Base-by-base conservation (phyloP, 2,797 vertebrate genomes). In the Ambastaia sidthimunki region DNA sequence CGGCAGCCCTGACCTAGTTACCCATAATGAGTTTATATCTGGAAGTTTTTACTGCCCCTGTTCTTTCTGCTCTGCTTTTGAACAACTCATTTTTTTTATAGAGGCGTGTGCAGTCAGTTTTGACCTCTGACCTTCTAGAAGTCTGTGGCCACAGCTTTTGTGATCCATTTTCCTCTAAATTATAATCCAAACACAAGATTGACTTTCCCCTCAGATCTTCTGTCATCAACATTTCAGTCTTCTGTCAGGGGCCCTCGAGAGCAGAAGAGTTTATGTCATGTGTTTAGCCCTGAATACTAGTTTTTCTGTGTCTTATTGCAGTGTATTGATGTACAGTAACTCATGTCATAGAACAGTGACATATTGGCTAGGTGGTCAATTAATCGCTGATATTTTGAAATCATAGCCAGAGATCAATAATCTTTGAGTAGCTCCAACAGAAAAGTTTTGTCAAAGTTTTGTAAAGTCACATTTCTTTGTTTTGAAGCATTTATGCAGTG, bases 141-240 rank as follows among this genome's bases (percentile, higher is more conserved):
- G 66, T 12, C 68, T 47, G 47, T 68, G 23, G 18, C 25, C 19
- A 62, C 44, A 70, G 21, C 65, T 76, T 66, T 31, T 77, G 6
- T 48, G 21, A 69, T 69, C 37, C 11, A 31, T 54, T 70, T 69
- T 77, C 19, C n/a, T 48, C 13, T 70, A 21, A 19, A n/a, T 77
- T 41, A 60, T 9, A 31, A 59, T 13, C n/a, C 44, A 31, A 47
- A 59, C 59, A 69, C 23, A 31, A 23, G 65, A 57, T 57, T 55
- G 54, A 34, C 41, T 48, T 7, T n/a, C 65, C 37, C 63, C 23
- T 68, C 7, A 37, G 50, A 74, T 74, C 71, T 23, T 74, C 57
- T 31, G 16, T 50, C 48, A 67, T 76, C 74, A 76, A 55, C 3
- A 68, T 76, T 59, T 69, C 11, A 60, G 19, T 62, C 25, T 13